Base-by-base conservation (phyloP, 1,140 invertebrate species). In the Aphelinus certus region DNA sequence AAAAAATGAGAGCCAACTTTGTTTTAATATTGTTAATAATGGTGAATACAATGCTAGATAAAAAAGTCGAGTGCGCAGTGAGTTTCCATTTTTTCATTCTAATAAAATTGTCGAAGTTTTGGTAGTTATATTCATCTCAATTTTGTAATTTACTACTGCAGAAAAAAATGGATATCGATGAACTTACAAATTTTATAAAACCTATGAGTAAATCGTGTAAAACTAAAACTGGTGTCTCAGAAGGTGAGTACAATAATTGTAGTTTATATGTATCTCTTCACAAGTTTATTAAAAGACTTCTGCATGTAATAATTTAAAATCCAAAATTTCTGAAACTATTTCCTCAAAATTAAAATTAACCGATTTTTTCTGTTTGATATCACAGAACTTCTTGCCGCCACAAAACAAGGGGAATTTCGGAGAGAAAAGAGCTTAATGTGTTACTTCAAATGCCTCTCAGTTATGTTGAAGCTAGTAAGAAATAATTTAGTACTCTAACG, bases 191-290 rank as follows among this genome's bases (percentile, higher is more conserved):
- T 0, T 65, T 68, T 42, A 6, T 56, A 9, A 74, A 66, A 58
- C 72, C 72, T 3, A 68, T 74, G 51, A 68, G 56, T 46, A 62
- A 61, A 53, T 51, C 64, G 1, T 74, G 72, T 4, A 61, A 68
- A 56, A 2, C 7, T 6, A 74, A 74, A 62, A 74, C 48, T 58
- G 58, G 58, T n/a, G 65, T 62, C 9, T 47, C 71, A 6, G 53
- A 73, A 6, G 71, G 71, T 60, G n/a, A 58, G 55, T 66, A 66
- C 26, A 26, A 64, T 42, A 55, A 26, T 56, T 7, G 2, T 46
- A 53, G 42, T 55, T 57, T 60, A 58, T 73, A 6, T 57, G 1
- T 67, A 48, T 48, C 2, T 26, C 1, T 64, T 26, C 43, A 56
- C 47, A 71, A 26, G 26, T 26, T 26, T 26, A 26, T 26, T 26